These are phyloP conservation scores for Sitophilus oryzae DNA, from an alignment of 1,140 invertebrate species.

Conservation along the genomic window DNA sequence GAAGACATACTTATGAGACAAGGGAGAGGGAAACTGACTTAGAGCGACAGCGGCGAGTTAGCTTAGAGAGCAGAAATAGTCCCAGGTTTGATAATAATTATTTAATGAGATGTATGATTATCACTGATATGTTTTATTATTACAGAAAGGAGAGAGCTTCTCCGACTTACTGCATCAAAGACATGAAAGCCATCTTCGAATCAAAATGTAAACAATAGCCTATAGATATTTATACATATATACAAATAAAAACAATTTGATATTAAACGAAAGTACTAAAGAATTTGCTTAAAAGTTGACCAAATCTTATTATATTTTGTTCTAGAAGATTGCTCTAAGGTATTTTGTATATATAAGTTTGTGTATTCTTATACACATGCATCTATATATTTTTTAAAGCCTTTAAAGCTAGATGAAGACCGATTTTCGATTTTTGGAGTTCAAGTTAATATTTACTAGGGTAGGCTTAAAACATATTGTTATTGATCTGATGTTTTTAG, in stretches of 20 bases:
- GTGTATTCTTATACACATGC: constrained; percentile 5
- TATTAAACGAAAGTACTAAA: constrained; percentile 1
- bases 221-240: neutral
- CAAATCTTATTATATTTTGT: constrained; percentile 12
- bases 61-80: constrained; percentile 36
- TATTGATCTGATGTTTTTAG: too few relatives aligned
- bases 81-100: constrained; percentile 31
- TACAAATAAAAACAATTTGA: constrained; percentile 5
- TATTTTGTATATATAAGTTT: constrained; percentile 2
- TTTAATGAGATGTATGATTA: neutral
- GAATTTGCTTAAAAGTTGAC: neutral
- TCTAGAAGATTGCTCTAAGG: neutral
- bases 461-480: too few relatives aligned
- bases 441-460: neutral
- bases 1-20: constrained; percentile 37
- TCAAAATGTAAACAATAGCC: constrained; percentile 48
- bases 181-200: constrained; percentile 75
- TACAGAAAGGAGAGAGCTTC: constrained; percentile 59
- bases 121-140: too few relatives aligned
- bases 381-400: too few relatives aligned
- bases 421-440: neutral
- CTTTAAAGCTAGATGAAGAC: neutral
- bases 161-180: constrained; percentile 64
- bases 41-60: constrained; percentile 32
- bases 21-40: constrained; percentile 33